A percentile compares a stretch with the other conserved stretches of the same genome.
Conservation (phyloP, 2,888 invertebrate genomes). For the Cephus pygmeus region DNA sequence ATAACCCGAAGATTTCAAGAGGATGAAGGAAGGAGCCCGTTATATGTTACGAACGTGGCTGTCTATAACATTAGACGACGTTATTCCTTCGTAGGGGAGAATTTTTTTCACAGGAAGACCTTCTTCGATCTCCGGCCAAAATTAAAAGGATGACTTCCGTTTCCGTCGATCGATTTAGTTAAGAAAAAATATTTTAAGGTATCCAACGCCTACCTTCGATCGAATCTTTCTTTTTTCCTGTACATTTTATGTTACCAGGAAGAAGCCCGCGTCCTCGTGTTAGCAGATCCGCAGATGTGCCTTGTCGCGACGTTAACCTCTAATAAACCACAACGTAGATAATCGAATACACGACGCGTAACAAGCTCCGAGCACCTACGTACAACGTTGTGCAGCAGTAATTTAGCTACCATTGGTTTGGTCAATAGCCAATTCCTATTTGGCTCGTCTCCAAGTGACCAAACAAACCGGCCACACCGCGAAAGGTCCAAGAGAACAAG, state of each 20-base stretch:
- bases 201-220: too few species aligned
- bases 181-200: neutral
- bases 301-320: neutral
- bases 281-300: neutral
- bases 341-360: constrained; percentile 63
- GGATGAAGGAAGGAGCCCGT: neutral
- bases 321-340: constrained; percentile 29
- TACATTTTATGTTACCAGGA: neutral
- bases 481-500: constrained; percentile 34
- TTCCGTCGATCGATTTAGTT: neutral
- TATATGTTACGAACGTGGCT: too few species aligned
- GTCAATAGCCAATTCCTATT: constrained; percentile 65
- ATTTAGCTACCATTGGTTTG: constrained; percentile 62
- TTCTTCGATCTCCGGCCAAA: neutral
- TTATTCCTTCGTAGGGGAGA: neutral
- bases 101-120: neutral
- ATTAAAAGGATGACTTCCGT: neutral
- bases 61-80: too few species aligned
- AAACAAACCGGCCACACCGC: constrained; percentile 49
- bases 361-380: constrained; percentile 49
- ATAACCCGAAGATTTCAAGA: neutral
- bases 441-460: constrained; percentile 58
- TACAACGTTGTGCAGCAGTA: constrained; percentile 48
- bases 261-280: neutral
- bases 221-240: neutral